Evolutionary conservation across 2,888 invertebrate genomes (phyloP), one percentile per base, ranked within the genome.

Genomic region (Chrysopilus asiliformis): DNA sequence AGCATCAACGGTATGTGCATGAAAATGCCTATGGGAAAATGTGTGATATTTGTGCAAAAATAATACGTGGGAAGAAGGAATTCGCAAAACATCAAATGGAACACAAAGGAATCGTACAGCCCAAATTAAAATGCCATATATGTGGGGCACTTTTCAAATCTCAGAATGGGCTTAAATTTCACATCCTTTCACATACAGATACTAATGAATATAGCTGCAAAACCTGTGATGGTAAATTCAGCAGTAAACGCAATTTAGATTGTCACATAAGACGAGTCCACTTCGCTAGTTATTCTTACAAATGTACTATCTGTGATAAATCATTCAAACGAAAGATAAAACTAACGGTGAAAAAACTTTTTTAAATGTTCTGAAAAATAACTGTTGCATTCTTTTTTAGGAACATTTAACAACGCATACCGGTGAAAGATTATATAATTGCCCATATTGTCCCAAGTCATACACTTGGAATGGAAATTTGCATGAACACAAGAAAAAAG

Each of bases 381-480:
- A 22, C 18, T 25, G 32, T n/a, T 16, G 4, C 18, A n/a, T n/a
- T n/a, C 4, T 30, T 6, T 14, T 7, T 5, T 20, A 59, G 53
- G 62, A 64, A 42, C 63, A 64, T 43, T 60, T 62, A 53, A 55
- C 63, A 13, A 55, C 53, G 10, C 63, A 64, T 25, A 62, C 63
- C 1, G 58, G 60, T 9, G 60, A 62, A 40, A 55, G 55, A 34
- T 44, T 64, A 3, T 64, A 64, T 43, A 58, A 52, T 34, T 64
- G 63, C 31, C 57, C 57, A 0, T 56, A 60, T 40, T 63, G 62
- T 35, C 50, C 59, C 2, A 57, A 56, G 46, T 62, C 60, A 5
- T 64, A 62, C 42, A 63, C n/a, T n/a, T n/a, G n/a, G n/a, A 58
- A 57, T 48, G 60, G 58, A 3, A 63, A 63, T 41, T 57, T 60